phyloP scores from a whole-genome alignment of 2,888 invertebrate species.

The Eupithecia abbreviata region DNA sequence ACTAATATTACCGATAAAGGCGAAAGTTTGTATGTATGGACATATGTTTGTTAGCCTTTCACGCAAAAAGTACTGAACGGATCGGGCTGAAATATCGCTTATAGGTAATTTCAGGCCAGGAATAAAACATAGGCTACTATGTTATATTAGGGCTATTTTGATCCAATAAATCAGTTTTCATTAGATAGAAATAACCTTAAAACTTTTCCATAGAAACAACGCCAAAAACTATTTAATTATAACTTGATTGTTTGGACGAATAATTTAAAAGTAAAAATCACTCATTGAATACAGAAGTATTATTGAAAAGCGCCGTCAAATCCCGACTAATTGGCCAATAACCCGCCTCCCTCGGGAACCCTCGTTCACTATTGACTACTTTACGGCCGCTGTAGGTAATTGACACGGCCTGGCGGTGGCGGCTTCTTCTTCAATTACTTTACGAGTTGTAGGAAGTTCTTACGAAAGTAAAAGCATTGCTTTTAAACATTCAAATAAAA shows the following conservation, averaged over 20 bases:
- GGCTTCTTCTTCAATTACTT: not conserved
- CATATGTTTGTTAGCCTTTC: no score
- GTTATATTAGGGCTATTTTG: no score
- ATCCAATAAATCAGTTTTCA: no score
- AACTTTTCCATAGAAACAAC: no score
- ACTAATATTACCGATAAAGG: no score
- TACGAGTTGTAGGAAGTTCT: not conserved
- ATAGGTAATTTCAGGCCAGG: no score
- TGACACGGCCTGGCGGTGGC: not conserved
- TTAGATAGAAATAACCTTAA: no score
- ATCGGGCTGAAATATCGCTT: no score
- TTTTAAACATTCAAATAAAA: not conserved
- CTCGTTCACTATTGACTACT: conserved; percentile 21
- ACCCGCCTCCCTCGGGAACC: conserved; percentile 30
- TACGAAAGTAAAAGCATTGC: not conserved
- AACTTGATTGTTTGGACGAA: not conserved
- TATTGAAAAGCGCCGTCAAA: conserved; percentile 32
- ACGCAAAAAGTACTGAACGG: no score
- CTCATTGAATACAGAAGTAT: not conserved
- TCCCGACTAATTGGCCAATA: conserved; percentile 44
- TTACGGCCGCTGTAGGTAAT: not conserved
- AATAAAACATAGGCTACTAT: no score
- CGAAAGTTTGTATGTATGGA: no score
- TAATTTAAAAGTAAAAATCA: not conserved
- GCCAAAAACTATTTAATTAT: no score